Base-by-base conservation (phyloP, 2,113 vertebrate genomes). In the Glareola pratincola region DNA sequence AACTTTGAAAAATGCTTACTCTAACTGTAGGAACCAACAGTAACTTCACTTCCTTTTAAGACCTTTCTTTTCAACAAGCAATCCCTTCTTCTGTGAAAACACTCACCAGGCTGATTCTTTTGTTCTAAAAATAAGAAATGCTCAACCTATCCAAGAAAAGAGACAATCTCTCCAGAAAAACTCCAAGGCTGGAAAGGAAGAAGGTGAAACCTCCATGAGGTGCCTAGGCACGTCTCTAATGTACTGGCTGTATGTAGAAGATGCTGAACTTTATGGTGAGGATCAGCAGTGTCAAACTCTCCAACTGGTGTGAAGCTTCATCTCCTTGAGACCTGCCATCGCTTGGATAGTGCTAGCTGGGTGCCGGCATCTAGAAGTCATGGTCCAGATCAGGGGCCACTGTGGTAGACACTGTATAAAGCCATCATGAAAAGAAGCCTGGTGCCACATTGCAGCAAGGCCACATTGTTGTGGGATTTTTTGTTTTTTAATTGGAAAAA, bases 401-500 rank as follows among this genome's bases (percentile, higher is more conserved):
- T 69, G 26, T 76, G 48, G 69, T 91, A 59, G 66, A 45, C 10
- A 22, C 30, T 32, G 13, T 51, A n/a, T 43, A 72, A 73, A 89
- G 29, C 41, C 36, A 62, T 63, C 45, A 63, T 4, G 32, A 59
- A 57, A 89, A 82, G 43, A 23, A 32, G 45, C 51, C 39, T 22
- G 30, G 29, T 62, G 51, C 32, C 30, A n/a, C 14, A 11, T 34
- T 53, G 26, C 60, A 92, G 68, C 34, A 88, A 18, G 78, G 48
- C 20, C 24, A n/a, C n/a, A 20, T 54, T 63, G 41, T 77, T 90
- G 67, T 48, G 62, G 39, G 63, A 69, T 73, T 76, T 90, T 75
- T 88, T 92, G 30, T 5, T 43, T 87, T 95, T 96, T 88, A 85
- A 88, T 76, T 85, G 84, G 69, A 34, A 84, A 93, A 85, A 88